Evolutionary conservation across 2,113 vertebrate genomes (phyloP), one percentile per base, ranked within the genome.

Genomic region (Terrapene triunguis): DNA sequence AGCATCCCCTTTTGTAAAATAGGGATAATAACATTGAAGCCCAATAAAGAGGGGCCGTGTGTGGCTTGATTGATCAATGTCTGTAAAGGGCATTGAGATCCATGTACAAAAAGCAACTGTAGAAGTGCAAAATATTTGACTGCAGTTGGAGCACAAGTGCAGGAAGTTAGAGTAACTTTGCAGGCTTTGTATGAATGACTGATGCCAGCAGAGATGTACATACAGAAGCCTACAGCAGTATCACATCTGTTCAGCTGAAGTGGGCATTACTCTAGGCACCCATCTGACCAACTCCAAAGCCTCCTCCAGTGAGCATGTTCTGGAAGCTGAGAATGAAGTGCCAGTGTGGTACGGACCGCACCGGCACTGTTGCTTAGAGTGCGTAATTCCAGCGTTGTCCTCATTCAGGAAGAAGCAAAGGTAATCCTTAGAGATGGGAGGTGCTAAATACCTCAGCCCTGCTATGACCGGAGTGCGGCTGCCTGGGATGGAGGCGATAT

Each of bases 221-320:
- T 14, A 6, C 69, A 21, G 72, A 78, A 90, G 74, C 86, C 82
- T 87, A 13, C 44, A 0, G 2, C 32, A 80, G 59, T 50, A n/a
- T 85, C 50, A 1, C 42, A 42, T 83, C 47, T 89, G 24, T 85
- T 87, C 42, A 54, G 76, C 24, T 81, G 80, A 87, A 62, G 62
- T 89, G 82, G 65, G 91, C 90, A 84, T 95, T 97, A 84, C 91
- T 11, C 17, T 87, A 80, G 59, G 80, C 51, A 93, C 82, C 42
- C 85, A 9, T 94, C 21, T 84, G 82, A 95, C 87, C 84, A 89
- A 87, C 96, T 95, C 65, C 57, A 94, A 85, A 96, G 96, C 83
- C 84, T 79, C 51, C 80, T 93, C 17, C 88, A 87, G 76, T 81
- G 94, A 96, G 85, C 76, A 51, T 54, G 55, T 84, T 82, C 90